These are phyloP conservation scores for Heterotilapia buettikoferi DNA, from an alignment of 2,113 vertebrate species.

Conservation along the genomic window DNA sequence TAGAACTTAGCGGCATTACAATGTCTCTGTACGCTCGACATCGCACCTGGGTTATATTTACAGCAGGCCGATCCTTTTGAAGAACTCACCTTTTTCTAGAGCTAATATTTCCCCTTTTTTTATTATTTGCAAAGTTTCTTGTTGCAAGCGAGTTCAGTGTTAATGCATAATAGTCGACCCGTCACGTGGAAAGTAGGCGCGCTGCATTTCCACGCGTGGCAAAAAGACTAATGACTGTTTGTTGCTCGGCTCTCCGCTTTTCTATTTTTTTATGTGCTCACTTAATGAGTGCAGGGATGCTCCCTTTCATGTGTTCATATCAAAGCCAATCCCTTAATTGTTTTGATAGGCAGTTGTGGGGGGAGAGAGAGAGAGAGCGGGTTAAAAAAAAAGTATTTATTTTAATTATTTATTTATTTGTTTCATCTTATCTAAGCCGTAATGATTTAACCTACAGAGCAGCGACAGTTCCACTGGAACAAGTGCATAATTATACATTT, in stretches of 20 bases:
- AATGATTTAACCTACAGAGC: slow-evolving; percentile 58
- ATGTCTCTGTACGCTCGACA: not conserved
- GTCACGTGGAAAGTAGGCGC: not conserved
- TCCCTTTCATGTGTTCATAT: slow-evolving; percentile 27
- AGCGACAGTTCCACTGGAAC: slow-evolving; percentile 46
- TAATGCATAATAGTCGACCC: not conserved
- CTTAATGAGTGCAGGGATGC: not conserved
- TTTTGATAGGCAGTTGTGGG: slow-evolving; percentile 39
- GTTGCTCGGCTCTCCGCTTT: not conserved
- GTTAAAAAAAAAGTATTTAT: not conserved
- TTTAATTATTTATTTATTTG: not conserved
- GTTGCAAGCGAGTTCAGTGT: not conserved
- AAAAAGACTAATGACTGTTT: not conserved
- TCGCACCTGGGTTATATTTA: not conserved
- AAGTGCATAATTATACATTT: slow-evolving; percentile 71
- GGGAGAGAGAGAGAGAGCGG: not conserved
- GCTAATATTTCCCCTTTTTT: not conserved
- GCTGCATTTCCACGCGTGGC: not conserved
- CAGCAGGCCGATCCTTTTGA: not conserved
- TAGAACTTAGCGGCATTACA: not conserved
- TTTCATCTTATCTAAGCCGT: not conserved
- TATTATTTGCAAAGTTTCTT: not conserved
- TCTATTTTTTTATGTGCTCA: not conserved
- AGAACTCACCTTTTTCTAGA: not conserved
- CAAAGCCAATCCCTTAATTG: slow-evolving; percentile 38